Percentiles rank a stretch among this genome's conserved stretches.
Evolutionary conservation across 2,888 invertebrate genomes (phyloP).

Genomic region (Luperina nickerlii): DNA sequence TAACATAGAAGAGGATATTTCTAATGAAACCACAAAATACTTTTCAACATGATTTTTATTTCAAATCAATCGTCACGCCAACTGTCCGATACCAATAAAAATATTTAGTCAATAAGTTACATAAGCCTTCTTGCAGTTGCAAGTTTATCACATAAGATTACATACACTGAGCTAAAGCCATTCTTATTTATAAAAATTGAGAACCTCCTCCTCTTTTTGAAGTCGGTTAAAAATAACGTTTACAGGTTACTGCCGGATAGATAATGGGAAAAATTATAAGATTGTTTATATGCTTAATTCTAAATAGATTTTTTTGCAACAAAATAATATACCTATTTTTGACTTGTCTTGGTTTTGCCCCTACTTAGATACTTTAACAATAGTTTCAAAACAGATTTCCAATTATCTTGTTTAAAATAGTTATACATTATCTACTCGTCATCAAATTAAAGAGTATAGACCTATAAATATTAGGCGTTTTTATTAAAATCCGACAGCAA

Average conservation of each 20-base stretch:
- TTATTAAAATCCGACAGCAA: slow-evolving; percentile 39
- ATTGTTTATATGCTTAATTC: neutral
- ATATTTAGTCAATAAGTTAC: slow-evolving; percentile 55
- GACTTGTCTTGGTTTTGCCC: neutral
- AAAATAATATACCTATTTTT: neutral
- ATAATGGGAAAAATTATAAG: neutral
- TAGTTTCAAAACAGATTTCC: neutral
- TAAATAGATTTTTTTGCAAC: neutral
- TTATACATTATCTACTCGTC: too few species aligned
- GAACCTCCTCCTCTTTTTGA: too few species aligned
- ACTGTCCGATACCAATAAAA: slow-evolving; percentile 58
- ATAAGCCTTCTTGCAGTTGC: slow-evolving; percentile 55
- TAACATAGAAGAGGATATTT: neutral
- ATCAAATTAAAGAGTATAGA: neutral
- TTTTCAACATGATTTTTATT: slow-evolving; percentile 65
- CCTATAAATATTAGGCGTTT: neutral
- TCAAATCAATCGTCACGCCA: slow-evolving; percentile 61
- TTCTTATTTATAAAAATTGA: slow-evolving; percentile 8
- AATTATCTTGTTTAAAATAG: neutral
- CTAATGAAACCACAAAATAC: slow-evolving; percentile 53
- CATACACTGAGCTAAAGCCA: slow-evolving; percentile 47
- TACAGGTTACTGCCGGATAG: slow-evolving; percentile 26
- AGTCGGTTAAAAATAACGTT: slow-evolving; percentile 11
- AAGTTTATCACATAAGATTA: slow-evolving; percentile 62
- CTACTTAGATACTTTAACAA: neutral